A percentile compares a stretch with the other conserved stretches of the same genome.
phyloP scores from a whole-genome alignment of 2,888 invertebrate species.

The Apodemia mormo region DNA sequence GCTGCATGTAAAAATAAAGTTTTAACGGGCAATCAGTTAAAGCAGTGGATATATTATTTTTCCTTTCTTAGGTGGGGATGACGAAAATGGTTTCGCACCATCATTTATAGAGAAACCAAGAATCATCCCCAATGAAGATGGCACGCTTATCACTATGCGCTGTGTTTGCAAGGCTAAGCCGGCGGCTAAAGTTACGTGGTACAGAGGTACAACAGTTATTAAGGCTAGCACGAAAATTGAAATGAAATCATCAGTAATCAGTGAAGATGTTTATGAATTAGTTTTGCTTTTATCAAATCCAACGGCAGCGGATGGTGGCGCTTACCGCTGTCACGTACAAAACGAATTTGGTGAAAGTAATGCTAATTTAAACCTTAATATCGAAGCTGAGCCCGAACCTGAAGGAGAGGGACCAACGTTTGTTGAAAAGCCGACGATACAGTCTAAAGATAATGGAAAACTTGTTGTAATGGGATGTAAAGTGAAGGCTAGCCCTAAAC shows the following conservation, averaged over 20 bases:
- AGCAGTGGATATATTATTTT: conserved; percentile 22
- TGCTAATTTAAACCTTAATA: conserved; percentile 97
- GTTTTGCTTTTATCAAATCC: conserved; percentile 83
- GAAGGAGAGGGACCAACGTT: conserved; percentile 97
- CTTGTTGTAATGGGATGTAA: conserved; percentile 77
- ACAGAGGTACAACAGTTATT: conserved; percentile 92
- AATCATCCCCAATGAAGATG: conserved; percentile 99
- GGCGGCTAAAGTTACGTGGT: conserved; percentile 97
- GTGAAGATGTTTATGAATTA: conserved; percentile 93
- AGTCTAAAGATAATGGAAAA: conserved; percentile 85
- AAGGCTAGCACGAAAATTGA: conserved; percentile 92
- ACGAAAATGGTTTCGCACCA: conserved; percentile 96
- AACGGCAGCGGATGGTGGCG: conserved; percentile 79
- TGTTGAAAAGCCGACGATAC: conserved; percentile 93
- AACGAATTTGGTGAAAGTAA: conserved; percentile 98
- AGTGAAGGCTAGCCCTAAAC: conserved; percentile 76
- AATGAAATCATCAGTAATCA: conserved; percentile 88
- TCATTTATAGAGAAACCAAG: conserved; percentile 99
- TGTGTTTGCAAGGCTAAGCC: conserved; percentile 98
- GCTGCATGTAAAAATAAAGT: conserved; percentile 58
- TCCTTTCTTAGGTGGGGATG: conserved; percentile 89
- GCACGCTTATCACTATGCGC: conserved; percentile 98
- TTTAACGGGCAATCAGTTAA: neutral
- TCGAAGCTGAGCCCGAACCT: conserved; percentile 97
- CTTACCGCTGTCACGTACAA: conserved; percentile 93